Evolutionary conservation across 2,888 invertebrate genomes (phyloP).

Genomic region (Desoria tigrina): DNA sequence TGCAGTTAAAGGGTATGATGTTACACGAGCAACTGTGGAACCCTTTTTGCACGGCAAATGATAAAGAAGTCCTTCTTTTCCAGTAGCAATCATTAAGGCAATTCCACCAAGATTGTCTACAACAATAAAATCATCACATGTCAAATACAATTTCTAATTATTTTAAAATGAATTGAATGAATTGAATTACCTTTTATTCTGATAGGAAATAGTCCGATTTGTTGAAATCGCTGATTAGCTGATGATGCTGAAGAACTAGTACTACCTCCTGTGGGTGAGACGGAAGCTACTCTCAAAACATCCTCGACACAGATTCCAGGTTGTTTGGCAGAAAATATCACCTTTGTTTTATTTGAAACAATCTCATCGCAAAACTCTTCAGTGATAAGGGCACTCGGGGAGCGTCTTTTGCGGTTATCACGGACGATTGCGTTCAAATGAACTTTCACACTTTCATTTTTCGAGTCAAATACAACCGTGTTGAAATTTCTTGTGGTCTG

Average conservation of each 20-base stretch:
- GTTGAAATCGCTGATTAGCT: conserved; percentile 26
- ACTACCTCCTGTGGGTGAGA: conserved; percentile 13
- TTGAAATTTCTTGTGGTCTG: conserved; percentile 7
- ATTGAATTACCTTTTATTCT: conserved; percentile 37
- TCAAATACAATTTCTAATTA: neutral
- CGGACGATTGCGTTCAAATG: conserved; percentile 42
- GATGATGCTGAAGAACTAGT: conserved; percentile 4
- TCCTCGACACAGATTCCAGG: conserved; percentile 43
- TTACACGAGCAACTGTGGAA: conserved; percentile 59
- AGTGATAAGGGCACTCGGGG: conserved; percentile 32
- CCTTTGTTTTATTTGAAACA: conserved; percentile 28
- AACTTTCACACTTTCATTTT: conserved; percentile 48
- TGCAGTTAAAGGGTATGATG: conserved; percentile 72
- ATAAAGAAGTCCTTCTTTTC: conserved; percentile 72
- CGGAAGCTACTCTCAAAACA: conserved; percentile 37
- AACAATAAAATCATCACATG: conserved; percentile 5
- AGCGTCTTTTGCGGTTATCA: conserved; percentile 44
- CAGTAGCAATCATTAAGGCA: conserved; percentile 66
- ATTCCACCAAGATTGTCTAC: conserved; percentile 58
- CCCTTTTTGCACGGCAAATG: conserved; percentile 62
- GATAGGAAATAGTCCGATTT: conserved; percentile 45
- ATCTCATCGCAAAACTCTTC: conserved; percentile 52
- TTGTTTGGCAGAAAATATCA: conserved; percentile 28
- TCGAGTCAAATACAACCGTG: conserved; percentile 48
- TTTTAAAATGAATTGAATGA: neutral